phyloP scores from a whole-genome alignment of 1,140 invertebrate species.

The Drosophila nebulosa region DNA sequence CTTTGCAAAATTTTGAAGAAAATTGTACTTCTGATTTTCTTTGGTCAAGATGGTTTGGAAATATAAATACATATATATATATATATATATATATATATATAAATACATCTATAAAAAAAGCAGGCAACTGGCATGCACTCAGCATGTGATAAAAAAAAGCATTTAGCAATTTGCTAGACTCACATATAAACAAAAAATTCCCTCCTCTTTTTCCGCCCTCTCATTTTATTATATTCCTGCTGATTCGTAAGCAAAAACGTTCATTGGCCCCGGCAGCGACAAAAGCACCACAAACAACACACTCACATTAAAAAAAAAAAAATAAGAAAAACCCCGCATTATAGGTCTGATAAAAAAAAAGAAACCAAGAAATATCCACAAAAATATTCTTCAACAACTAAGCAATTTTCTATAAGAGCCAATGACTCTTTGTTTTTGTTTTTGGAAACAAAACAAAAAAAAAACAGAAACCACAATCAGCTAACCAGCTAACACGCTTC shows the following conservation, averaged over 20 bases:
- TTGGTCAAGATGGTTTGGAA: not conserved
- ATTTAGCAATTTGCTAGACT: conserved; percentile 50
- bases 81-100: too few relatives aligned
- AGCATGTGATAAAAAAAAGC: conserved; percentile 54
- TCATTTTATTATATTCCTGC: conserved; percentile 44
- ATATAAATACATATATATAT: too few relatives aligned
- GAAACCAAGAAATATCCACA: conserved; percentile 34
- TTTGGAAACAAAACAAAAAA: conserved; percentile 9
- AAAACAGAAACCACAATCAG: conserved; percentile 4
- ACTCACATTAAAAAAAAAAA: conserved; percentile 21
- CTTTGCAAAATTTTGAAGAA: too few relatives aligned
- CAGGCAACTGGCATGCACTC: conserved; percentile 44
- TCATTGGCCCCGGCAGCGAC: conserved; percentile 55
- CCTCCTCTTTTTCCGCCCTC: conserved; percentile 29
- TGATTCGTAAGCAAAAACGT: conserved; percentile 65
- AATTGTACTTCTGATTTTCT: not conserved
- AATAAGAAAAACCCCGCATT: not conserved
- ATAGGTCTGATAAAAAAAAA: conserved; percentile 51
- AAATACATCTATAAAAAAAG: too few relatives aligned
- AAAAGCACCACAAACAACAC: conserved; percentile 26
- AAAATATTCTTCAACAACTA: conserved; percentile 55
- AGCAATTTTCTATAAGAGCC: conserved; percentile 42
- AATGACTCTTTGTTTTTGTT: conserved; percentile 54
- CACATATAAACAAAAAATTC: conserved; percentile 59
- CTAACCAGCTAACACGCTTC: not conserved